Evolutionary conservation across 2,113 vertebrate genomes (phyloP), one percentile per base, ranked within the genome.

Genomic region (Hippocampus guttulatus): DNA sequence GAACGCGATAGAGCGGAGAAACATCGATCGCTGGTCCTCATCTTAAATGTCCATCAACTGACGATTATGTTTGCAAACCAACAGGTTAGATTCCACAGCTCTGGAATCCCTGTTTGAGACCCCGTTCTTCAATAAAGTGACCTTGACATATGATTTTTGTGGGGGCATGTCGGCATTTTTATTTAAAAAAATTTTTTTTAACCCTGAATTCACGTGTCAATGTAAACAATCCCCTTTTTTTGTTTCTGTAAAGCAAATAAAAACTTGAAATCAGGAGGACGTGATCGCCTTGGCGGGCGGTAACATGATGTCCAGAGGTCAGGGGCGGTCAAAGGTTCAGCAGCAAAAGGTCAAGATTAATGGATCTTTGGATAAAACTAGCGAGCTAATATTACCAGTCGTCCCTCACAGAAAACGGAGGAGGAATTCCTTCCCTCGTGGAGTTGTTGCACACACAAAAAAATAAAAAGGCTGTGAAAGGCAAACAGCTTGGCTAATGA

Each of bases 261-360:
- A 61, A 61, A 61, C 27, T 61, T 61, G 3, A n/a, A 23, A 55
- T 55, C 5, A 9, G 23, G 55, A 58, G 55, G 27, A 58, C 7
- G 23, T 33, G 63, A 18, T 64, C 40, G 52, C 45, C 21, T 54
- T 57, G 52, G 63, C 67, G 61, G 33, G 67, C 68, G 70, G 89
- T 91, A 92, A 91, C 86, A 87, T 90, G 90, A 92, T 92, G 90
- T 92, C 87, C 76, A 71, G 76, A 79, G 92, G 91, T 93, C 90
- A 90, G 70, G 51, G 18, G 60, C 67, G 88, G 91, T 89, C 89
- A 91, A 73, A 71, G 78, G 91, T 88, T 93, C 91, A 91, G 78
- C 58, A 66, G 87, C 87, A 90, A 88, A 87, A 90, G 80, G 83
- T 91, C 88, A 27, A 77, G 82, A 91, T 92, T 92, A 93, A 92